Evolutionary conservation across 2,113 vertebrate species (phyloP).

Genomic region (Elephas maximus): DNA sequence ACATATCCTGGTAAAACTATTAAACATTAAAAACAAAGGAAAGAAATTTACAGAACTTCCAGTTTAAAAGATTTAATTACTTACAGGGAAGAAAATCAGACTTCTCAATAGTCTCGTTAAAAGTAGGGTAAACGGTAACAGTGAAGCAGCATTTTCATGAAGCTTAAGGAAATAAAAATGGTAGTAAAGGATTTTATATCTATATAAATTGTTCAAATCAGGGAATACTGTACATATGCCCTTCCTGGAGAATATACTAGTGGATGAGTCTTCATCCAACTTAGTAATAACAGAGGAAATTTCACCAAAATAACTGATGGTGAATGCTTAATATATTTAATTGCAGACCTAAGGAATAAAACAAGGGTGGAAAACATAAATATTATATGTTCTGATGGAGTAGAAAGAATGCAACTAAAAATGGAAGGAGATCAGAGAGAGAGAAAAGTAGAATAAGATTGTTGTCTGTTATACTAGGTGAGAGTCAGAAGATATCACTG

Average conservation of each 20-base stretch:
- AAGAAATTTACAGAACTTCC: neutral
- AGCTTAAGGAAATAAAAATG: neutral
- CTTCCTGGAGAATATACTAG: neutral
- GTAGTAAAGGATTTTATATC: neutral
- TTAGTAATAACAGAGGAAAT: neutral
- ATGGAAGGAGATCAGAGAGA: neutral
- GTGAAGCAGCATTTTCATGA: neutral
- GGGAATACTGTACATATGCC: neutral
- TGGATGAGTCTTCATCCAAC: neutral
- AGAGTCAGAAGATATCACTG: neutral
- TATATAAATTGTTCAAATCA: neutral
- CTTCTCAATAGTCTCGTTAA: neutral
- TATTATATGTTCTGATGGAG: neutral
- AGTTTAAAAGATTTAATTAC: neutral
- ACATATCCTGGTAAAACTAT: conserved; percentile 20
- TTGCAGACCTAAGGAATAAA: neutral
- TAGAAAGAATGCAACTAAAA: neutral
- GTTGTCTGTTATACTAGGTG: neutral
- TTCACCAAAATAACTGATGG: neutral
- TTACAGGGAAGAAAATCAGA: neutral
- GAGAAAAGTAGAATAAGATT: neutral
- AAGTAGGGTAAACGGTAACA: neutral
- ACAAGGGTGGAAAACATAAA: neutral
- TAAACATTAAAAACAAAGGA: conserved; percentile 21
- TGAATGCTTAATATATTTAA: neutral